Evolutionary conservation across 2,888 invertebrate species (phyloP).

Genomic region (Nephrocerus scutellatus): DNA sequence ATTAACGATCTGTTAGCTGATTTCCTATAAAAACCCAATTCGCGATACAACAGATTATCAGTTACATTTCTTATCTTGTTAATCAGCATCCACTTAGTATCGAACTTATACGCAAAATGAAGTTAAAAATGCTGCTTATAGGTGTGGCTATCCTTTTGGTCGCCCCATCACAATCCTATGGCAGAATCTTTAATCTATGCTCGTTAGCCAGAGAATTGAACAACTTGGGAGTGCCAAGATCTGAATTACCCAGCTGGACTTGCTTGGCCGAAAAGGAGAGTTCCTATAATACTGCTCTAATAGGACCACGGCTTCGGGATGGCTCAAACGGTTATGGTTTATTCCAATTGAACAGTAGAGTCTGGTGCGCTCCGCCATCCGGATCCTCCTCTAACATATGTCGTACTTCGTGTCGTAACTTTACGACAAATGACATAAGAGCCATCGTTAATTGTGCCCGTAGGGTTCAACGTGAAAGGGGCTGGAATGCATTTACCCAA

Average conservation of each 20-base stretch:
- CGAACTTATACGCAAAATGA: too few species aligned
- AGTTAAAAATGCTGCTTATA: too few species aligned
- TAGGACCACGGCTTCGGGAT: slow-evolving; percentile 49
- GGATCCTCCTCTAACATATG: slow-evolving; percentile 39
- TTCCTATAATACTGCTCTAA: slow-evolving; percentile 47
- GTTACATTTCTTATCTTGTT: too few species aligned
- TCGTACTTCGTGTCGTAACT: slow-evolving; percentile 35
- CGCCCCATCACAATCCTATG: slow-evolving; percentile 27
- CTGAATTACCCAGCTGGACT: slow-evolving; percentile 36
- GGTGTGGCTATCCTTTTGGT: too few species aligned
- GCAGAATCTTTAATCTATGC: slow-evolving; percentile 31
- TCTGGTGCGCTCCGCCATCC: slow-evolving; percentile 40
- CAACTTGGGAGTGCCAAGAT: slow-evolving; percentile 40
- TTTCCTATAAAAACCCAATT: too few species aligned
- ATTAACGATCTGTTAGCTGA: too few species aligned
- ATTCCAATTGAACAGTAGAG: slow-evolving; percentile 46
- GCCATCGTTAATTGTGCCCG: slow-evolving; percentile 36
- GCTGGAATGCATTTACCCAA: slow-evolving; percentile 45
- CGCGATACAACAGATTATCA: too few species aligned
- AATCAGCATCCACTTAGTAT: too few species aligned
- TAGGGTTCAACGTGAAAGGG: slow-evolving; percentile 36
- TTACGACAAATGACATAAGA: slow-evolving; percentile 40
- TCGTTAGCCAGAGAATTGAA: slow-evolving; percentile 36
- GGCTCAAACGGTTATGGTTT: slow-evolving; percentile 48
- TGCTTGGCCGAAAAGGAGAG: slow-evolving; percentile 42